phyloP scores from a whole-genome alignment of 2,797 vertebrate species.

The Coccyzus lansbergi region DNA sequence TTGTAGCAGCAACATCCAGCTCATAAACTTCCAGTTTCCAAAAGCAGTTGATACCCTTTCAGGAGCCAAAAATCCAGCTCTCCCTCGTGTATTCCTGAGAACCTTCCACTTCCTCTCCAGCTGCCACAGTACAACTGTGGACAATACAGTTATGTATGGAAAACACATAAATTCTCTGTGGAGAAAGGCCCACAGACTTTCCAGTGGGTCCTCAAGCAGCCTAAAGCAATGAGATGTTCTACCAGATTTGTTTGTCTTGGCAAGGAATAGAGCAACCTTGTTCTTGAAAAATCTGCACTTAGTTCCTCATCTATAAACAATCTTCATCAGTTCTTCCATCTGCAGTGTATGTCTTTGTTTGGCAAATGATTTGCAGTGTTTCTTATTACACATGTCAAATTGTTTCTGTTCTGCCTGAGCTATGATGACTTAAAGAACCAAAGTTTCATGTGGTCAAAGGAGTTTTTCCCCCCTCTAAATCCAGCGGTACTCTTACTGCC shows the following conservation, averaged over 20 bases:
- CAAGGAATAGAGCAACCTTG: slow-evolving; percentile 35
- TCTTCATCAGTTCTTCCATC: slow-evolving; percentile 63
- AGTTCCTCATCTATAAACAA: slow-evolving; percentile 56
- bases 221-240: slow-evolving; percentile 48
- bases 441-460: not conserved
- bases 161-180: slow-evolving; percentile 27
- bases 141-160: slow-evolving; percentile 15
- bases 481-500: not conserved
- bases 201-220: slow-evolving; percentile 30
- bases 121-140: slow-evolving; percentile 32
- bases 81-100: slow-evolving; percentile 42
- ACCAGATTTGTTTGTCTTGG: slow-evolving; percentile 61
- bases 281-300: slow-evolving; percentile 50
- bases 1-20: not conserved
- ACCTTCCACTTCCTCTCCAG: slow-evolving; percentile 57
- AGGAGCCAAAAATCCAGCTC: slow-evolving; percentile 45
- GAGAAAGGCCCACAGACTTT: slow-evolving; percentile 7
- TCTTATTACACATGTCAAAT: slow-evolving; percentile 54
- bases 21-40: slow-evolving; percentile 29
- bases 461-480: not conserved
- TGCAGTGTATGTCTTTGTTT: slow-evolving; percentile 54
- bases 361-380: slow-evolving; percentile 58
- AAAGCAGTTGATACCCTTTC: not conserved
- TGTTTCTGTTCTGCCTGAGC: slow-evolving; percentile 49
- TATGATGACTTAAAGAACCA: slow-evolving; percentile 8